Evolutionary conservation across 1,140 invertebrate genomes (phyloP).

Genomic region (Polyergus mexicanus): DNA sequence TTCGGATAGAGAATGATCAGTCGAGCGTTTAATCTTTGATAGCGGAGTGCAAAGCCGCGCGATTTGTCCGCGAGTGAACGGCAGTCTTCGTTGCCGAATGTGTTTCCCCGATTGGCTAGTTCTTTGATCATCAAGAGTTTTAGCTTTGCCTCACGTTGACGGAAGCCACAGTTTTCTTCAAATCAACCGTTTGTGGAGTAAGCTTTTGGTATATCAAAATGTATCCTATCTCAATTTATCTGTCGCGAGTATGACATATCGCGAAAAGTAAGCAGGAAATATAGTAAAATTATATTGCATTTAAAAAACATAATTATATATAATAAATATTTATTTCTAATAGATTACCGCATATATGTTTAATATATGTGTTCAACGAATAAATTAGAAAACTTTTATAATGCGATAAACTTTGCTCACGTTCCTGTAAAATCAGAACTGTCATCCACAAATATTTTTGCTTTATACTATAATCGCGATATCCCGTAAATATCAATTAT

Average conservation of each 20-base stretch:
- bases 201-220: conserved; percentile 13
- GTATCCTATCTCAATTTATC: conserved; percentile 7
- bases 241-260: conserved; percentile 9
- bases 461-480: background rate
- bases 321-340: too few relatives aligned
- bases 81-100: background rate
- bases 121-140: conserved; percentile 44
- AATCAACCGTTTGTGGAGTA: conserved; percentile 10
- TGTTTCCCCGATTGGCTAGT: conserved; percentile 36
- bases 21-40: conserved; percentile 44
- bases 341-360: too few relatives aligned
- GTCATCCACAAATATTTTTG: background rate
- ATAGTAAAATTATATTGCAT: background rate
- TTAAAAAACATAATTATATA: background rate
- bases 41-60: conserved; percentile 6
- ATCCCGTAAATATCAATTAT: conserved; percentile 39
- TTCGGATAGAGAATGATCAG: conserved; percentile 19
- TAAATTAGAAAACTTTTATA: background rate
- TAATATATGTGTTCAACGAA: too few relatives aligned
- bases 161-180: conserved; percentile 29
- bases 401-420: background rate
- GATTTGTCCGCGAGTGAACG: conserved; percentile 37
- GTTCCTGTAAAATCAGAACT: background rate
- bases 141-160: conserved; percentile 10
- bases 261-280: background rate